Evolutionary conservation across 2,888 invertebrate species (phyloP).

Genomic region (Nephrotoma flavescens): DNA sequence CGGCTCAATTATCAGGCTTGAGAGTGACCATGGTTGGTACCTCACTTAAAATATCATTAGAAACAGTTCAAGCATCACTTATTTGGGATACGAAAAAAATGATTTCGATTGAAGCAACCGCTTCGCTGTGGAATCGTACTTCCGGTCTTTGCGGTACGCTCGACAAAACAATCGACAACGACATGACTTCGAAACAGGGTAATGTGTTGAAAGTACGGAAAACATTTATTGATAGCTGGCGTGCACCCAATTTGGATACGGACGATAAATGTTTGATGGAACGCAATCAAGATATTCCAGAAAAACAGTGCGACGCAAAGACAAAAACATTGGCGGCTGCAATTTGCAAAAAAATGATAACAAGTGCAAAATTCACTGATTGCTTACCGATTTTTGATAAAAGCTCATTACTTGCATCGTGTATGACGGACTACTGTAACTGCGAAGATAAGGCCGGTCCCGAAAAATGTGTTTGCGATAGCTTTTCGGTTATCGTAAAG

Average conservation of each 20-base stretch:
- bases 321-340: slow-evolving; percentile 35
- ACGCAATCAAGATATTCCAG: slow-evolving; percentile 18
- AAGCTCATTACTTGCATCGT: slow-evolving; percentile 50
- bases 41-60: slow-evolving; percentile 51
- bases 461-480: slow-evolving; percentile 57
- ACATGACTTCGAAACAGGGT: slow-evolving; percentile 48
- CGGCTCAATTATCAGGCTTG: slow-evolving; percentile 56
- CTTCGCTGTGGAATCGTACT: slow-evolving; percentile 61
- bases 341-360: slow-evolving; percentile 47
- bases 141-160: slow-evolving; percentile 69
- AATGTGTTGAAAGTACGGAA: slow-evolving; percentile 25
- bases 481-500: slow-evolving; percentile 59
- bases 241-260: slow-evolving; percentile 13
- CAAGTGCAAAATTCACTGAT: slow-evolving; percentile 45
- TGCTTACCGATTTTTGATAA: slow-evolving; percentile 56
- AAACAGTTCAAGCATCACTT: slow-evolving; percentile 48
- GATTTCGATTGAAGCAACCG: slow-evolving; percentile 49
- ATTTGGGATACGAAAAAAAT: slow-evolving; percentile 64
- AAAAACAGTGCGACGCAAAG: slow-evolving; percentile 12
- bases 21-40: slow-evolving; percentile 57
- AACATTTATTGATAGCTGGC: slow-evolving; percentile 29
- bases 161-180: slow-evolving; percentile 55
- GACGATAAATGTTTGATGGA: slow-evolving; percentile 24
- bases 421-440: slow-evolving; percentile 68
- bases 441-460: slow-evolving; percentile 39